Base-by-base conservation (phyloP, 1,140 invertebrate genomes). In the Drosophila orosa region DNA sequence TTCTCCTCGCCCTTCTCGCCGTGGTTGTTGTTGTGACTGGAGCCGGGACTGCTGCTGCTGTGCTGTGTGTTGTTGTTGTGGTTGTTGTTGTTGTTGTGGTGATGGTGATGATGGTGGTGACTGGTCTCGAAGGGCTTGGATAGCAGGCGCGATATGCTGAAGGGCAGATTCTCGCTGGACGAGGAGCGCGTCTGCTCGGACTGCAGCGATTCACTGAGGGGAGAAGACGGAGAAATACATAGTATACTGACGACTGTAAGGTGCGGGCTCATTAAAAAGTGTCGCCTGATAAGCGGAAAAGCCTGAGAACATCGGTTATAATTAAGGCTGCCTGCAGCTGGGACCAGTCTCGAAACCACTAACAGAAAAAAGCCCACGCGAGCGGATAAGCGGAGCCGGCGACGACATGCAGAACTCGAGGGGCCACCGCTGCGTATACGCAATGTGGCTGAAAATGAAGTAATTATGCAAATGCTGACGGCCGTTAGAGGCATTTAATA, bases 81-180 rank as follows among this genome's bases (percentile, higher is more conserved):
- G n/a, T n/a, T 69, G 27, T 29, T 65, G 65, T 54, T 74, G 45
- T 86, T 47, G 55, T 40, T 47, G 39, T 29, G 58, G 52, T 59
- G 58, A 44, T 59, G 75, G 60, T 61, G 59, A 42, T 74, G 59
- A 35, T 78, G 71, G 57, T 90, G 93, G 74, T 93, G 93, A 44
- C 93, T 93, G 39, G 90, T 91, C 65, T 95, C 94, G 76, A 94
- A 95, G 75, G 94, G 94, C 91, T 95, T 95, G 5, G 95, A 95
- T 66, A 95, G 92, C 69, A 95, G 92, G 83, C 95, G 93, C n/a
- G 95, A 95, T 94, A 95, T 95, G 89, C 95, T 95, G 90, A 95
- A 95, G 37, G 95, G 95, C 60, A 95, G 80, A 74, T 94, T 95
- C 78, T 95, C 94, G 79, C 94, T 93, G 87, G 92, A 92, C 74